These are phyloP conservation scores for Nematostella vectensis DNA, from an alignment of 92 coral and sea anemone genomes.

Conservation along the genomic window DNA sequence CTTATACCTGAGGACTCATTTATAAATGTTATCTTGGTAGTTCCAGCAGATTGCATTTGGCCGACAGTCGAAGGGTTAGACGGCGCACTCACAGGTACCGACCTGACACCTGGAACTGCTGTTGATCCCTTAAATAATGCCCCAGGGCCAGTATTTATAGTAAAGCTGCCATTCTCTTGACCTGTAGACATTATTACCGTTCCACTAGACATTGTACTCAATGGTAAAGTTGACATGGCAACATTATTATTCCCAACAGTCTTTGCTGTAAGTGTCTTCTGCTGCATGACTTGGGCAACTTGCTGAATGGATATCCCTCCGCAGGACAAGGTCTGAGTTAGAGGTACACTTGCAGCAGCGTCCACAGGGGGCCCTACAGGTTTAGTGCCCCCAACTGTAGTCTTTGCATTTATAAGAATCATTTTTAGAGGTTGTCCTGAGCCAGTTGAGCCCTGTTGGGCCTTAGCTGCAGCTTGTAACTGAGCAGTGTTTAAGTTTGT, in stretches of 20 bases:
- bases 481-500: background rate
- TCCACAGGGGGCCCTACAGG: constrained; percentile 8
- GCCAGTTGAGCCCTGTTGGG: background rate
- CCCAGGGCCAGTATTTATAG: background rate
- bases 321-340: constrained; percentile 6
- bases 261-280: background rate
- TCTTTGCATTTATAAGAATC: constrained; percentile 46
- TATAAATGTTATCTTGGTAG: constrained; percentile 64
- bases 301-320: background rate
- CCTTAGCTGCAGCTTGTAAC: background rate
- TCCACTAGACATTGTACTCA: background rate
- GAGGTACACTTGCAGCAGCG: constrained; percentile 3
- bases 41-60: constrained; percentile 6
- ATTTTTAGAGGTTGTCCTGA: constrained; percentile 36
- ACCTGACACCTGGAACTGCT: background rate
- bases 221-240: background rate
- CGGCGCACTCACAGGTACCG: background rate
- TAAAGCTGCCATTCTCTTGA: background rate
- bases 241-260: background rate
- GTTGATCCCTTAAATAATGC: background rate
- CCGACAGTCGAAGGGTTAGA: constrained; percentile 24
- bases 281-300: background rate
- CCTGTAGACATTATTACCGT: constrained; percentile 3
- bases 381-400: constrained; percentile 4
- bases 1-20: constrained; percentile 66